Conservation (phyloP, 2,113 vertebrate genomes). For the Neolamprologus variostigma region DNA sequence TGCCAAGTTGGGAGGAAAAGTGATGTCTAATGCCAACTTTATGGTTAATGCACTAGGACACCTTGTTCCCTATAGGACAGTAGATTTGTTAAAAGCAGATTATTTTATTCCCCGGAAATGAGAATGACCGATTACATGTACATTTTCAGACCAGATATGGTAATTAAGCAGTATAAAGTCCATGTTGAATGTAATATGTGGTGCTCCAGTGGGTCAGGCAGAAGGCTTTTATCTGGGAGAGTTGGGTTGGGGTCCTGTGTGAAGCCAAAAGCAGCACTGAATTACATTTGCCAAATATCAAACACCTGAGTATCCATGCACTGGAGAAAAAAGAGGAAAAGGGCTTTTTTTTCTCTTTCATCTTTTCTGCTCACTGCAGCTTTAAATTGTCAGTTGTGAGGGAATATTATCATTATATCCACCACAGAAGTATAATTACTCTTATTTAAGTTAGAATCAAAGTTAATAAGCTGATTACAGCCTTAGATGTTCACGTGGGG, state of each 20-base stretch:
- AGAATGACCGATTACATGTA: background rate
- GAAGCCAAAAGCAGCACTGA: background rate
- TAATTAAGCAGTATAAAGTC: background rate
- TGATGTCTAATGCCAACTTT: background rate
- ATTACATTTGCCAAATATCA: background rate
- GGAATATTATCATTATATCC: background rate
- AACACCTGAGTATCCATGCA: background rate
- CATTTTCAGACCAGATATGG: background rate
- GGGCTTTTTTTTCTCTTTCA: background rate
- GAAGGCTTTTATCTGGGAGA: background rate
- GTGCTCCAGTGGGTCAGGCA: background rate
- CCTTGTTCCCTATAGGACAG: background rate
- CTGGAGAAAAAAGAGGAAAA: background rate
- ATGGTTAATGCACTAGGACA: background rate
- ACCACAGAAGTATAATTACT: background rate
- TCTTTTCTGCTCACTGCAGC: background rate
- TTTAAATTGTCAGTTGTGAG: background rate
- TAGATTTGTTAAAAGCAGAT: background rate
- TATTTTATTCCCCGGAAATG: background rate
- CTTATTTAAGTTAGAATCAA: background rate
- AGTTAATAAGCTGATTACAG: background rate
- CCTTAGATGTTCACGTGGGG: background rate
- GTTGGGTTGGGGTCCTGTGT: background rate
- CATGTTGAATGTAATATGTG: accelerated
- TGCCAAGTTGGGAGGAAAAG: background rate